A percentile compares a stretch with the other conserved stretches of the same genome.
phyloP scores from a whole-genome alignment of 2,113 vertebrate genomes.

The Cephalophus harveyi region DNA sequence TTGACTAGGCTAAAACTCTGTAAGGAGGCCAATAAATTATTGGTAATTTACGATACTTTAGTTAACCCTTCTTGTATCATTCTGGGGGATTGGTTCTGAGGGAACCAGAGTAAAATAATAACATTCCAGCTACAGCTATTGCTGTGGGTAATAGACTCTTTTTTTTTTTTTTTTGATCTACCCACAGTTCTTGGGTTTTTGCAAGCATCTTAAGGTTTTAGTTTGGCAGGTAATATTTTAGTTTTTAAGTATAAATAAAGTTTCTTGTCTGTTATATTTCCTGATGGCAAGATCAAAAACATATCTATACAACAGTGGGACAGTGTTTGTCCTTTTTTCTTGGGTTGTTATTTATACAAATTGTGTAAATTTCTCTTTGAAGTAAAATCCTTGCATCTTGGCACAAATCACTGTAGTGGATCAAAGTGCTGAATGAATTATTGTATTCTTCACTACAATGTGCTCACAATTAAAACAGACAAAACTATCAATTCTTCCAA shows the following conservation, averaged over 20 bases:
- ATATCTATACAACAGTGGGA: background rate
- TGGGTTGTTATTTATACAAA: background rate
- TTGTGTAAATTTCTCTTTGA: background rate
- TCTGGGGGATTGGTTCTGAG: background rate
- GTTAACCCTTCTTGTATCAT: background rate
- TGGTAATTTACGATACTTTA: background rate
- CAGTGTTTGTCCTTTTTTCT: background rate
- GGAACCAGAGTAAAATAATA: background rate
- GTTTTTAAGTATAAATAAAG: background rate
- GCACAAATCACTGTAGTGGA: background rate
- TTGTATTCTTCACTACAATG: background rate
- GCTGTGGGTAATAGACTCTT: background rate
- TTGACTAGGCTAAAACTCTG: background rate
- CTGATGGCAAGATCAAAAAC: background rate
- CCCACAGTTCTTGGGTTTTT: background rate
- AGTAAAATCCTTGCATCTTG: background rate
- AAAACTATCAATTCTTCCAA: background rate
- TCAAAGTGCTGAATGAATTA: background rate
- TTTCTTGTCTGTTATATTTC: background rate
- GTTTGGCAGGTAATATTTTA: background rate
- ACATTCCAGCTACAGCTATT: background rate
- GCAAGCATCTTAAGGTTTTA: background rate
- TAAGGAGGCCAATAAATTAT: background rate
- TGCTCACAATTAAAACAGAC: background rate
- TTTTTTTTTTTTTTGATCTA: background rate